A percentile compares a stretch with the other conserved stretches of the same genome.
These are phyloP conservation scores for Rallus crepitans DNA, from an alignment of 2,797 vertebrate genomes.

Conservation along the genomic window DNA sequence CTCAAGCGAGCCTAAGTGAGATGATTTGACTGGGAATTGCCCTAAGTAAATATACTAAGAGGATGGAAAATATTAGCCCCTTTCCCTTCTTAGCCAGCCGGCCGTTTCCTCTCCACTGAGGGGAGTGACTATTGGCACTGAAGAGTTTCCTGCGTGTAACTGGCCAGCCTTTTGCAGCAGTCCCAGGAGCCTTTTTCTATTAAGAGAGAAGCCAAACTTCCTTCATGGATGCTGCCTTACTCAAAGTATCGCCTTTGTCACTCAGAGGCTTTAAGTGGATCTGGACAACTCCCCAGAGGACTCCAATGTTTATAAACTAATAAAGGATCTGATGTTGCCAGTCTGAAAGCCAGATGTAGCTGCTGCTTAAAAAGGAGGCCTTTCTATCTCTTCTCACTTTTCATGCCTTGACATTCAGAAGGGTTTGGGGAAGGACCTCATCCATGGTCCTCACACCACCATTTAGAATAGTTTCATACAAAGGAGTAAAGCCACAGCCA, in stretches of 20 bases:
- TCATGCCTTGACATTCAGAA: neutral
- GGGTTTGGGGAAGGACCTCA: neutral
- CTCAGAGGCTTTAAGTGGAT: conserved; percentile 22
- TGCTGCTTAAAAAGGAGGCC: neutral
- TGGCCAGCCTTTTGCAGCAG: neutral
- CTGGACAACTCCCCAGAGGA: neutral
- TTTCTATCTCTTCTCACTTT: neutral
- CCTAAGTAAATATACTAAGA: neutral
- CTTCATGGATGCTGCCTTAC: conserved; percentile 12
- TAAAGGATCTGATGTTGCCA: conserved; percentile 27
- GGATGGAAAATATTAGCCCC: conserved; percentile 10
- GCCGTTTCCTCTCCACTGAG: neutral
- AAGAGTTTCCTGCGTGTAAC: conserved; percentile 12
- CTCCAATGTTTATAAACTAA: conserved; percentile 45
- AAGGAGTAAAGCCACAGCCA: neutral
- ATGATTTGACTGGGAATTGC: neutral
- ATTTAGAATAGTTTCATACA: neutral
- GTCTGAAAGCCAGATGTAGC: neutral
- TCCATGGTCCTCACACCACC: neutral
- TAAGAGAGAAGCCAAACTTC: conserved; percentile 27
- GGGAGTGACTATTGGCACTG: neutral
- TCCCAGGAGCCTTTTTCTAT: conserved; percentile 33
- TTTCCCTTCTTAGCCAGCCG: conserved; percentile 6
- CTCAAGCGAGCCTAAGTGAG: neutral
- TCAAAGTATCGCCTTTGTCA: neutral